Evolutionary conservation across 1,140 invertebrate genomes (phyloP).

Genomic region (Hermetia illucens): DNA sequence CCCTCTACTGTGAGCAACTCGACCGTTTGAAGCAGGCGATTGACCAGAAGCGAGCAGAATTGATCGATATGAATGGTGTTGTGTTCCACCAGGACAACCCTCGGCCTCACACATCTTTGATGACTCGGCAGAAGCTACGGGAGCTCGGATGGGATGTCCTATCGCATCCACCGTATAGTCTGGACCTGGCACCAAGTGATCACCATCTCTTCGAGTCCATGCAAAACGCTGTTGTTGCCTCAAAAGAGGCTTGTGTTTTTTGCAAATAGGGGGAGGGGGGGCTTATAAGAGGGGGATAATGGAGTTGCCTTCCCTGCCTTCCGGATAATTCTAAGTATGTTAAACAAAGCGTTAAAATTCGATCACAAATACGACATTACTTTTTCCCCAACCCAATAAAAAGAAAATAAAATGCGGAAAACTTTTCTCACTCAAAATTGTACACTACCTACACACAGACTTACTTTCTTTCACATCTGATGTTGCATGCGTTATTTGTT

Average conservation of each 20-base stretch:
- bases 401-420: conserved; percentile 4
- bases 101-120: no score
- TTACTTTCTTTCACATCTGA: conserved; percentile 31
- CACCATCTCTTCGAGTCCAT: no score
- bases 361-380: conserved; percentile 22
- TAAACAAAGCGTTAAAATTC: conserved; percentile 18
- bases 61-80: no score
- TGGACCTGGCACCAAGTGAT: no score
- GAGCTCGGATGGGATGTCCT: no score
- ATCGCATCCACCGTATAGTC: no score
- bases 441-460: conserved; percentile 8
- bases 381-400: conserved; percentile 2
- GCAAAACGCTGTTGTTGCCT: no score
- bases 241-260: background rate
- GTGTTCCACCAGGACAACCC: no score
- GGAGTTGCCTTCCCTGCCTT: conserved; percentile 5
- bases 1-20: no score
- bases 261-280: conserved; percentile 2
- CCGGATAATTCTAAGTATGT: conserved; percentile 24
- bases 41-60: no score
- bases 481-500: conserved; percentile 29
- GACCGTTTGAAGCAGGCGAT: no score
- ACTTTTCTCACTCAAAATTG: background rate
- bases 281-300: conserved; percentile 8
- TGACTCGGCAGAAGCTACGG: no score